A percentile compares a stretch with the other conserved stretches of the same genome.
Conservation (phyloP, 30 jellyfish, hydroid and myxozoan genomes). For the Aurelia aurita complex sp. Pacific region DNA sequence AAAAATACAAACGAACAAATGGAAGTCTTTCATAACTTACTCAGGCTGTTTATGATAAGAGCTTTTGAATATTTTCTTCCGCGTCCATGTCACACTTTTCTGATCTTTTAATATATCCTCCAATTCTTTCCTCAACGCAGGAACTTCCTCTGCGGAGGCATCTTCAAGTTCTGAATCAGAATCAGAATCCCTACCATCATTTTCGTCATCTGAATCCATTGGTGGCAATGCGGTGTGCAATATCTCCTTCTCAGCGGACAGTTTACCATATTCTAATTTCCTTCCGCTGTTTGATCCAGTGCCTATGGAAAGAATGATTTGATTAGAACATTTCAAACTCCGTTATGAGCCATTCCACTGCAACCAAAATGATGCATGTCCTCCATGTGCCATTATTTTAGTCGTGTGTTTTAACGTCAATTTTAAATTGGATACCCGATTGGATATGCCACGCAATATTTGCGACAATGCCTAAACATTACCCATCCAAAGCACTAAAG, state of each 20-base stretch:
- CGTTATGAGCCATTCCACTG: too few relatives aligned
- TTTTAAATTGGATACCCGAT: too few relatives aligned
- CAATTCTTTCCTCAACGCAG: slow-evolving; percentile 34
- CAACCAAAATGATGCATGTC: too few relatives aligned
- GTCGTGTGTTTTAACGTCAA: too few relatives aligned
- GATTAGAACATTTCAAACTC: too few relatives aligned
- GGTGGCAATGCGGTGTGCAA: background rate
- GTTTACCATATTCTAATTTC: too few relatives aligned
- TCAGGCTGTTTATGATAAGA: slow-evolving; percentile 38
- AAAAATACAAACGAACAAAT: background rate
- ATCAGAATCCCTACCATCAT: slow-evolving; percentile 37
- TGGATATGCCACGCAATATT: too few relatives aligned
- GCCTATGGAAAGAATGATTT: too few relatives aligned
- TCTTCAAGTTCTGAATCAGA: slow-evolving; percentile 41
- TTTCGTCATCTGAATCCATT: slow-evolving; percentile 24
- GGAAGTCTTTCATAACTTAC: background rate
- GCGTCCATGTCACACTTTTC: slow-evolving; percentile 15
- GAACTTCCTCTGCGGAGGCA: slow-evolving; percentile 51
- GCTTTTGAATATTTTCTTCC: slow-evolving; percentile 49
- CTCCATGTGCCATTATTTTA: too few relatives aligned
- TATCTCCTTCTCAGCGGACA: slow-evolving; percentile 23
- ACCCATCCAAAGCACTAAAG: too few relatives aligned
- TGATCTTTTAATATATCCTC: slow-evolving; percentile 19
- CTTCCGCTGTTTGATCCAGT: too few relatives aligned
- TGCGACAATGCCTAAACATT: too few relatives aligned